Conservation (phyloP, 2,113 vertebrate species). For the Alethe castanea region DNA sequence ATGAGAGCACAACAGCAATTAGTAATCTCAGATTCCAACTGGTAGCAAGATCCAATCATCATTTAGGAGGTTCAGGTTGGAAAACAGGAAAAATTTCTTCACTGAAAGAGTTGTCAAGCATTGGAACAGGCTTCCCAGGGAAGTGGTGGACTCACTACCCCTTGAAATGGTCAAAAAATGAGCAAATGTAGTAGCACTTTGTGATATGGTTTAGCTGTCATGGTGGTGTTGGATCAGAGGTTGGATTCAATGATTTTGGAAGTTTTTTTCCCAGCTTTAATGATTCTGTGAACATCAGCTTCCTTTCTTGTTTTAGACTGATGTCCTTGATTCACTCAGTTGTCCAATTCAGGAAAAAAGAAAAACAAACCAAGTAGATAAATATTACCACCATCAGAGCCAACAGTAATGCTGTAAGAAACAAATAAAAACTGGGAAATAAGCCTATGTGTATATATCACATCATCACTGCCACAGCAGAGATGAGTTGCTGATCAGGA, state of each 20-base stretch:
- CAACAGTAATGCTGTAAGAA: constrained; percentile 18
- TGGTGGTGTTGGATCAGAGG: background rate
- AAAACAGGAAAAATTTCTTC: background rate
- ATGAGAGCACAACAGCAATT: background rate
- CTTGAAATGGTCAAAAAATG: background rate
- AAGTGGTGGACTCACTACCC: background rate
- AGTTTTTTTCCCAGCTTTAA: background rate
- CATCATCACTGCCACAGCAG: background rate
- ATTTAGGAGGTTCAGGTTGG: background rate
- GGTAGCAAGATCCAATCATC: background rate
- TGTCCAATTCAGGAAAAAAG: background rate
- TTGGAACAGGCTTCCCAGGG: background rate
- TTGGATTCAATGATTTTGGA: background rate
- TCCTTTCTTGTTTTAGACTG: background rate
- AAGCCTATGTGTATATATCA: constrained; percentile 51
- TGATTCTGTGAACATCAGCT: background rate
- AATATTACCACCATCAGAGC: constrained; percentile 40
- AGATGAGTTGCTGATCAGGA: constrained; percentile 27
- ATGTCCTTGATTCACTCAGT: constrained; percentile 9
- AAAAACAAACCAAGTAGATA: constrained; percentile 35
- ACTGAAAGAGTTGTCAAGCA: background rate
- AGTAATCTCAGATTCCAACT: background rate
- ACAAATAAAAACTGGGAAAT: constrained; percentile 57
- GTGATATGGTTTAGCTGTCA: background rate
- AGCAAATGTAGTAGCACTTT: background rate